These are phyloP conservation scores for Notolepis coatsorum DNA, from an alignment of 2,797 vertebrate genomes.

Conservation along the genomic window DNA sequence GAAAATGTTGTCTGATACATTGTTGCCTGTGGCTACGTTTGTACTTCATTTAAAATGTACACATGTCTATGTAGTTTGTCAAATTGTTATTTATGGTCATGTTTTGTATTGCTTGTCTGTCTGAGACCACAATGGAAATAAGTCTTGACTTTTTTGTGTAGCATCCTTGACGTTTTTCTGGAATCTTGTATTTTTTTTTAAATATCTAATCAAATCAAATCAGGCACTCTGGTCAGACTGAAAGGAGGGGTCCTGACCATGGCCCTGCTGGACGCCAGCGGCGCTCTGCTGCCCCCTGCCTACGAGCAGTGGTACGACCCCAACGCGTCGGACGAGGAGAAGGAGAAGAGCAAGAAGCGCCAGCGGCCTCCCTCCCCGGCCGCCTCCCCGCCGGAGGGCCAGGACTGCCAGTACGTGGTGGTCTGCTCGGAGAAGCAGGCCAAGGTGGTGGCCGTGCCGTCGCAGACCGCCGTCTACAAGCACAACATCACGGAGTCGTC, in stretches of 20 bases:
- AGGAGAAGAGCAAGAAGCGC: constrained; percentile 89
- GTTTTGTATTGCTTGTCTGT: no score
- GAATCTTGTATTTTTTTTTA: no score
- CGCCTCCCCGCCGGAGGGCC: constrained; percentile 89
- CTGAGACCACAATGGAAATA: no score
- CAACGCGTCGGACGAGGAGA: constrained; percentile 91
- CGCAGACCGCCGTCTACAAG: constrained; percentile 91
- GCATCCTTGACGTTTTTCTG: no score
- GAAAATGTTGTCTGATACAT: no score
- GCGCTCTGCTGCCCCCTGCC: constrained; percentile 88
- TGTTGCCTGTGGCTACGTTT: no score
- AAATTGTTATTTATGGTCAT: no score
- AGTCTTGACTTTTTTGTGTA: no score
- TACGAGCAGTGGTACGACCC: constrained; percentile 93
- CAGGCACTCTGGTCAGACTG: constrained; percentile 90
- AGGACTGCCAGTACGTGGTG: constrained; percentile 91
- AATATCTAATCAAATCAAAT: no score
- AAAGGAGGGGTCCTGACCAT: constrained; percentile 94
- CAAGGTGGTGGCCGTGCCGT: constrained; percentile 94
- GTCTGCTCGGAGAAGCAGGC: constrained; percentile 98
- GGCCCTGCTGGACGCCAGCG: constrained; percentile 90
- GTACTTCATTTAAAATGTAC: no score
- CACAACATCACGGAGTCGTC: constrained; percentile 97
- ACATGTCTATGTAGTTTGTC: no score
- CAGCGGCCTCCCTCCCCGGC: constrained; percentile 90